Conservation (phyloP, 1,140 invertebrate genomes). For the Drosophila punjabiensis region DNA sequence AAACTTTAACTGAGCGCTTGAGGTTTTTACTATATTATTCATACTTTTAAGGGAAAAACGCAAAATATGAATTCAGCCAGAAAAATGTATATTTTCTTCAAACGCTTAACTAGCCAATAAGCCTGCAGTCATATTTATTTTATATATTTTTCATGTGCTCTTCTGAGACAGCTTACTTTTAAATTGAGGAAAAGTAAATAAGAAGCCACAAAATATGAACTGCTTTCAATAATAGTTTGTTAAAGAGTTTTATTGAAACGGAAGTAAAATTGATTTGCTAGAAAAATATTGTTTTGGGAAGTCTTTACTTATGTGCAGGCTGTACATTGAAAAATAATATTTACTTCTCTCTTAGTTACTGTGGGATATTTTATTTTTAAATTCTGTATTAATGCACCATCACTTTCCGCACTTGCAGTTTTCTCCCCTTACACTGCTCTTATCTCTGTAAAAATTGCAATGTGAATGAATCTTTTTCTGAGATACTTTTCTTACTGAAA, state of each 20-base stretch:
- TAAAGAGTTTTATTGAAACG: constrained; percentile 2
- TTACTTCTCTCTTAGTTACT: background rate
- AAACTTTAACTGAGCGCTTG: constrained; percentile 38
- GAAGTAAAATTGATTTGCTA: background rate
- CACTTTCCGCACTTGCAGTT: background rate
- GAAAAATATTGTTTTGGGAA: background rate
- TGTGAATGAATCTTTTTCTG: background rate
- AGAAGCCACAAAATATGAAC: background rate
- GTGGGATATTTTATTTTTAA: background rate
- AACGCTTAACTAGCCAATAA: constrained; percentile 11
- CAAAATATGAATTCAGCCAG: constrained; percentile 21
- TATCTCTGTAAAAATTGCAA: background rate
- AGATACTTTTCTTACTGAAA: constrained; percentile 10
- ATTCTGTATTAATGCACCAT: background rate
- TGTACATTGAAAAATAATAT: background rate
- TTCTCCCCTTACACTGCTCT: background rate
- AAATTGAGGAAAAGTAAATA: constrained; percentile 3
- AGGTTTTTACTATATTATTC: constrained; percentile 21
- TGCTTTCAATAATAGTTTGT: constrained; percentile 1
- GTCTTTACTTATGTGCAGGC: background rate
- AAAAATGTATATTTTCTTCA: constrained; percentile 21
- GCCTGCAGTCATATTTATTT: constrained; percentile 12
- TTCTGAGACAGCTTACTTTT: background rate
- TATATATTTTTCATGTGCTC: background rate
- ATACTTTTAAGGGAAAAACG: background rate